These are phyloP conservation scores for Nothobranchius kuhntae DNA, from an alignment of 2,113 vertebrate species.

Conservation along the genomic window DNA sequence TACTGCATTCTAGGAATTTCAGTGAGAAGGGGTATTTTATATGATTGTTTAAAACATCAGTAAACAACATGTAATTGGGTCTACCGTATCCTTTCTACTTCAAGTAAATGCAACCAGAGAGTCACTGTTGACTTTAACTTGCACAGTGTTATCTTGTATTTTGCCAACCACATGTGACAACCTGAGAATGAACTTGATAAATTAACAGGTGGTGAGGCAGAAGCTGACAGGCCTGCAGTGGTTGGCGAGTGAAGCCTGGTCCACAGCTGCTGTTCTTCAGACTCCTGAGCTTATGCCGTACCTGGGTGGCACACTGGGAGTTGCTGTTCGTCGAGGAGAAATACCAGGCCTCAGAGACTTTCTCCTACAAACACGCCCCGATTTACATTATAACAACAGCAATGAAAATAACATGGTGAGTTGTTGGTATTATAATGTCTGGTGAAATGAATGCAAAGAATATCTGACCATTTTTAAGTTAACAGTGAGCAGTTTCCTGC, in stretches of 20 bases:
- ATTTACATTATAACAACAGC: conserved; percentile 21
- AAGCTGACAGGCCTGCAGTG: conserved; percentile 72
- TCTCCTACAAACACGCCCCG: conserved; percentile 23
- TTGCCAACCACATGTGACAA: background rate
- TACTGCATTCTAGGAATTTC: too few relatives aligned
- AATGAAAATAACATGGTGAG: conserved; percentile 31
- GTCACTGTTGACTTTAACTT: too few relatives aligned
- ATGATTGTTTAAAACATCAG: too few relatives aligned
- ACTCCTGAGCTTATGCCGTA: conserved; percentile 44
- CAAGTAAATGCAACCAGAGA: too few relatives aligned
- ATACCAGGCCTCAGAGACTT: conserved; percentile 47
- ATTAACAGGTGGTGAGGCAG: conserved; percentile 49
- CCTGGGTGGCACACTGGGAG: conserved; percentile 46
- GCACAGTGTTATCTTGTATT: too few relatives aligned
- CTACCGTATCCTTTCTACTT: too few relatives aligned
- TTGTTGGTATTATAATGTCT: background rate
- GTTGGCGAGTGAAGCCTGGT: conserved; percentile 64
- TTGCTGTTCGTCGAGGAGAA: conserved; percentile 67
- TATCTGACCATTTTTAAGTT: too few relatives aligned
- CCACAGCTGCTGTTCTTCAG: conserved; percentile 35
- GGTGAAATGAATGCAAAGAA: too few relatives aligned
- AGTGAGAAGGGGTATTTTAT: too few relatives aligned
- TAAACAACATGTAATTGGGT: too few relatives aligned
- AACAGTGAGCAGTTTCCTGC: too few relatives aligned
- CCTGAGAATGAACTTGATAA: background rate